Evolutionary conservation across 2,888 invertebrate species (phyloP).

Genomic region (Pseudanteris insignis): DNA sequence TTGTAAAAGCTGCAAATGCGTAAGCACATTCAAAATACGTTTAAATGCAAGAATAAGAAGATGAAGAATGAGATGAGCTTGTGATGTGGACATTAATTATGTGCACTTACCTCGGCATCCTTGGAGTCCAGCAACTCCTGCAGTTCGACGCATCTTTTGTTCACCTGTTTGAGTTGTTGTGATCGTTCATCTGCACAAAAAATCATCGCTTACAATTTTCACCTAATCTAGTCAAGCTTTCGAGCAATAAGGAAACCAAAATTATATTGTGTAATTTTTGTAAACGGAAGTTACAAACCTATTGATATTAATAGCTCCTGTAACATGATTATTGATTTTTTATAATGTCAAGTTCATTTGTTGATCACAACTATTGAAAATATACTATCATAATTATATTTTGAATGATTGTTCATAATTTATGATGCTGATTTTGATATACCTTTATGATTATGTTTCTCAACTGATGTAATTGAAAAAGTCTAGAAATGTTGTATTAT

Average conservation of each 20-base stretch:
- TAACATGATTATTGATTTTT: constrained; percentile 9
- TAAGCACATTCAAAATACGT: not conserved
- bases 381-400: too few relatives aligned
- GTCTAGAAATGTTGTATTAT: too few relatives aligned
- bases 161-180: constrained; percentile 57
- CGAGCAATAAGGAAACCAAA: too few relatives aligned
- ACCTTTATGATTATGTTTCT: too few relatives aligned
- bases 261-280: too few relatives aligned
- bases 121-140: constrained; percentile 61
- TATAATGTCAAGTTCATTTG: constrained; percentile 20
- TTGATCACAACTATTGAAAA: too few relatives aligned
- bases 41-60: not conserved
- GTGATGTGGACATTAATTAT: not conserved
- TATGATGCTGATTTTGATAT: too few relatives aligned
- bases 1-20: too few relatives aligned
- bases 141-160: constrained; percentile 58
- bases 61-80: not conserved
- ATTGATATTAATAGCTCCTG: constrained; percentile 3
- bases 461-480: too few relatives aligned
- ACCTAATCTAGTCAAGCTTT: too few relatives aligned
- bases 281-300: not conserved
- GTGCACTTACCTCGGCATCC: constrained; percentile 60
- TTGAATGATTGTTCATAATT: too few relatives aligned
- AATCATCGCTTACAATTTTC: too few relatives aligned
- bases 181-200: constrained; percentile 56